Base-by-base conservation (phyloP, 2,113 vertebrate species). In the Oncorhynchus mykiss region DNA sequence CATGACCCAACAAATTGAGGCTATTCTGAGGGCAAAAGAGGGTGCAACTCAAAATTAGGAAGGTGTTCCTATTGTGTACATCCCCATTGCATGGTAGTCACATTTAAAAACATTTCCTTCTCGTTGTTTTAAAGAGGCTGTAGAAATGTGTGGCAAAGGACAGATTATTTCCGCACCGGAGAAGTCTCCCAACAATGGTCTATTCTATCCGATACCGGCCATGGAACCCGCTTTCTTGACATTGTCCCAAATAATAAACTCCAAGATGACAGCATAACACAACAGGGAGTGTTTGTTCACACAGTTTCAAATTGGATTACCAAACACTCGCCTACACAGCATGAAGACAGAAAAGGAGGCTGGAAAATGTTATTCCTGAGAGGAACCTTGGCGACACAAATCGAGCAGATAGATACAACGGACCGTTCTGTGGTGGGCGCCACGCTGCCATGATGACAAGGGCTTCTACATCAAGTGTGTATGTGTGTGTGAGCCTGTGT, bases 291-390 rank as follows among this genome's bases (percentile, higher is more conserved):
- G 73, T 84, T 88, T 80, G 72, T 18, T 54, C 66, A 54, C 59
- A 7, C 45, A 39, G 82, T 49, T 78, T 71, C 57, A 83, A 90
- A 88, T 84, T 88, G 70, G 87, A 89, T 90, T 84, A 89, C 20
- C n/a, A 79, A 84, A 82, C 29, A 24, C 82, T 87, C 71, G 48
- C 76, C 85, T 70, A 75, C 82, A 75, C 82, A 85, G 79, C 75
- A 80, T 71, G 80, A 79, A 80, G 69, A 79, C 75, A 49, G 74
- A 22, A 34, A 39, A 60, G 29, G 18, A 67, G 70, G 70, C 81
- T 39, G 70, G 79, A 66, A 88, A 80, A 87, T 78, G 65, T 67
- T 84, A 72, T 72, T 82, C 78, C 82, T 74, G 71, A 70, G 75
- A 85, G 78, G 49, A 62, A 83, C 85, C 77, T 69, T 74, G 79